These are phyloP conservation scores for Podocnemis expansa DNA, from an alignment of 2,113 vertebrate genomes.

Conservation along the genomic window DNA sequence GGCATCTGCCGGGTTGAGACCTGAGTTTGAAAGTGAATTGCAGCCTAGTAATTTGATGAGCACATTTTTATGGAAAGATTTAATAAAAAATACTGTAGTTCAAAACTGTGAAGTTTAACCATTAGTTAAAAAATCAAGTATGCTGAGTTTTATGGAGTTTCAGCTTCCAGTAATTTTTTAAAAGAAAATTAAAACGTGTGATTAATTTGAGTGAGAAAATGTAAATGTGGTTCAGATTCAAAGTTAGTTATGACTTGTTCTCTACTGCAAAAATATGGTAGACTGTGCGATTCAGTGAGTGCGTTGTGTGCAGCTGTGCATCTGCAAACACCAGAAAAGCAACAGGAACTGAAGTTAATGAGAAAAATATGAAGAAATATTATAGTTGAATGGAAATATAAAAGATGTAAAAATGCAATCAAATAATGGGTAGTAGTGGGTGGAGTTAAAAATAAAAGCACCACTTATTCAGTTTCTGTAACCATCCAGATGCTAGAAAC, in stretches of 20 bases:
- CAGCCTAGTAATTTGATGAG: not conserved
- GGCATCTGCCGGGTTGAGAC: not conserved
- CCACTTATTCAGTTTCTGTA: not conserved
- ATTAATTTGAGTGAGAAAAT: slow-evolving; percentile 5
- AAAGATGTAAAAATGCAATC: slow-evolving; percentile 26
- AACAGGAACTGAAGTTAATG: not conserved
- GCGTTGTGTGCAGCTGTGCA: not conserved
- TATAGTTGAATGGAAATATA: slow-evolving; percentile 14
- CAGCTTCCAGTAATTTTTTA: not conserved
- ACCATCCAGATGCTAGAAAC: slow-evolving; percentile 45
- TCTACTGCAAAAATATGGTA: not conserved
- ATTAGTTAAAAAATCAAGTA: not conserved
- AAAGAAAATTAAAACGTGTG: not conserved
- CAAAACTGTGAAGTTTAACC: not conserved
- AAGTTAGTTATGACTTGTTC: slow-evolving; percentile 4
- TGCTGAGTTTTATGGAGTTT: not conserved
- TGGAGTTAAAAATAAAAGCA: slow-evolving; percentile 26
- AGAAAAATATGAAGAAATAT: not conserved
- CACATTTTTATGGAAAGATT: not conserved
- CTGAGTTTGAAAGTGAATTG: not conserved
- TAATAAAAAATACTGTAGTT: not conserved
- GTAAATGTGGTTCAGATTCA: not conserved
- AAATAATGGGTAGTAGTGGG: not conserved
- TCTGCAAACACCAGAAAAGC: not conserved
- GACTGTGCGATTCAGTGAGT: not conserved